Evolutionary conservation across 2,113 vertebrate species (phyloP), one percentile per base, ranked within the genome.

Genomic region (Eira barbara): DNA sequence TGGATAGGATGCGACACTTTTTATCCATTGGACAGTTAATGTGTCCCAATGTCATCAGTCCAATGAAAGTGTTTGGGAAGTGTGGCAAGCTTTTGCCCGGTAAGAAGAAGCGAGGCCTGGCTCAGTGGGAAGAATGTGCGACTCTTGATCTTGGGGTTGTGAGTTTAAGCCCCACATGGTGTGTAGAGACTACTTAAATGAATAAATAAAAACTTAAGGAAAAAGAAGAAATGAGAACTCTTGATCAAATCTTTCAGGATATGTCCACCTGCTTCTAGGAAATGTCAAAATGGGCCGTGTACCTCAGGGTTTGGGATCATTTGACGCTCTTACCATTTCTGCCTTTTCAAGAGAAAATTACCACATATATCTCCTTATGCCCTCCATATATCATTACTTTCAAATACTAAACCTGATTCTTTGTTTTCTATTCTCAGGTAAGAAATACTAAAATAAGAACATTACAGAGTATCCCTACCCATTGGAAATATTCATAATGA

Each of bases 361-460:
- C 29, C n/a, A 79, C 36, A 1, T n/a, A 36, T 15, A 90, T 34
- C 39, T 93, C 29, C 23, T 59, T 63, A 59, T 39, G 25, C 6
- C 23, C 14, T 91, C 81, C 42, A 65, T 52, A 92, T 27, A 15
- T 23, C 71, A 21, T 69, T 93, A 4, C 29, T 36, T 45, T 82
- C 81, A 20, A 87, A 67, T 47, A 39, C 39, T 55, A 93, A 96
- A 89, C 29, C 8, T 20, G 29, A 57, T 25, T 76, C 83, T 65
- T 63, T 42, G 23, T 34, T 95, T 95, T 95, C 95, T 74, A 96
- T 81, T 87, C 10, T 91, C 23, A 95, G 18, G 65, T n/a, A 87
- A 85, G 20, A 82, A 87, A 89, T 82, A 49, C 71, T 91, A 81
- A 86, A 88, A 85, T 31, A 89, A 34, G n/a, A 74, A 20, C 2